Conservation (phyloP, 2,888 invertebrate species). For the Morpho helenor region DNA sequence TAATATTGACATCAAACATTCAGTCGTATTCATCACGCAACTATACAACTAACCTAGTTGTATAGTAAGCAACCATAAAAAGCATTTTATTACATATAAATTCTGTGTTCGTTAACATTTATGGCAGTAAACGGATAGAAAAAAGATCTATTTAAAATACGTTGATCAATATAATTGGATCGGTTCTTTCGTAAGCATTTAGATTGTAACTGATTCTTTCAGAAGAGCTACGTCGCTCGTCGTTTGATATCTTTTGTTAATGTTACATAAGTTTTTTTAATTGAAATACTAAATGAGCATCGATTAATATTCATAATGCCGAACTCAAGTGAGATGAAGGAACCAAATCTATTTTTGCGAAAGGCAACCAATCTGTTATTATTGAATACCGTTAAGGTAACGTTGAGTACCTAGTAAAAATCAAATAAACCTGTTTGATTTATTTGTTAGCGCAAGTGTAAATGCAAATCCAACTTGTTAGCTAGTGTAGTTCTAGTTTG, state of each 20-base stretch:
- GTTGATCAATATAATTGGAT: neutral
- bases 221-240: neutral
- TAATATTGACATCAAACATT: constrained; percentile 36
- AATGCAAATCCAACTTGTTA: too few relatives aligned
- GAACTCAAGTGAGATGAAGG: neutral
- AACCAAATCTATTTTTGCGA: constrained; percentile 5
- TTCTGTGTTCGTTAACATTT: neutral
- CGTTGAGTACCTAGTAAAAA: neutral
- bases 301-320: neutral
- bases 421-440: too few relatives aligned
- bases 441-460: too few relatives aligned
- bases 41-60: constrained; percentile 11
- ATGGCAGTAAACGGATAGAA: constrained; percentile 6
- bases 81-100: constrained; percentile 29
- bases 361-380: constrained; percentile 8
- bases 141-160: constrained; percentile 5
- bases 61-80: constrained; percentile 34
- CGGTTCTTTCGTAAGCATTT: constrained; percentile 4
- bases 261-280: neutral
- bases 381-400: constrained; percentile 11
- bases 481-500: too few relatives aligned
- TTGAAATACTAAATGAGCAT: neutral
- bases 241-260: neutral
- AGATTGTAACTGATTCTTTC: constrained; percentile 4
- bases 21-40: constrained; percentile 44